Base-by-base conservation (phyloP, 2,797 vertebrate species). In the Myotis pilosus region DNA sequence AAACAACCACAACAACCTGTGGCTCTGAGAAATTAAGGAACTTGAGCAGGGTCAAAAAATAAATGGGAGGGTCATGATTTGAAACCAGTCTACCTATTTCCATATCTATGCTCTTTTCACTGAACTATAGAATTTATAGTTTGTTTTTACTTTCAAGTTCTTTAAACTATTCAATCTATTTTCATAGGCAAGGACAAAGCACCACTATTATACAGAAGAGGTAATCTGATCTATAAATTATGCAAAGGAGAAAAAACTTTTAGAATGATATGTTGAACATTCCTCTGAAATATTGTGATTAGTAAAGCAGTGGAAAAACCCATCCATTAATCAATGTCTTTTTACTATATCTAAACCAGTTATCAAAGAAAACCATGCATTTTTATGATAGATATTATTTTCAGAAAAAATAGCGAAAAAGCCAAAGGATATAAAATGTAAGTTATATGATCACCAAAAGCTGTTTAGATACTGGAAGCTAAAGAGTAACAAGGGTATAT, bases 171-270 rank as follows among this genome's bases (percentile, higher is more conserved):
- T 12, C 28, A 15, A 90, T 75, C 75, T 90, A 85, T 75, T 95
- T 95, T 88, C 33, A 94, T 6, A 90, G 30, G 30, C 12, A 95
- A 87, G 23, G 36, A 51, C 25, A 68, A 95, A 83, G 19, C 25
- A 25, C 36, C 22, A 23, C 47, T 64, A 89, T 90, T 79, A 87
- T 57, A 89, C 49, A 92, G 8, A 82, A 94, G 30, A 13, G 92
- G n/a, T 22, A 93, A 87, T 72, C 41, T 76, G 49, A 94, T 83
- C 71, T 91, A 91, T 68, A 96, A 92, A 93, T 89, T 94, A 91
- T 87, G 60, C 25, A 87, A 80, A 93, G 23, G 25, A 95, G 62
- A 78, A 87, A 80, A 72, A 38, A 66, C 12, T 80, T 25, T 49
- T 81, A 87, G 30, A 49, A 81, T 22, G 8, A 13, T 79, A 84